Evolutionary conservation across 2,888 invertebrate genomes (phyloP).

Genomic region (Pristionchus japonicus): DNA sequence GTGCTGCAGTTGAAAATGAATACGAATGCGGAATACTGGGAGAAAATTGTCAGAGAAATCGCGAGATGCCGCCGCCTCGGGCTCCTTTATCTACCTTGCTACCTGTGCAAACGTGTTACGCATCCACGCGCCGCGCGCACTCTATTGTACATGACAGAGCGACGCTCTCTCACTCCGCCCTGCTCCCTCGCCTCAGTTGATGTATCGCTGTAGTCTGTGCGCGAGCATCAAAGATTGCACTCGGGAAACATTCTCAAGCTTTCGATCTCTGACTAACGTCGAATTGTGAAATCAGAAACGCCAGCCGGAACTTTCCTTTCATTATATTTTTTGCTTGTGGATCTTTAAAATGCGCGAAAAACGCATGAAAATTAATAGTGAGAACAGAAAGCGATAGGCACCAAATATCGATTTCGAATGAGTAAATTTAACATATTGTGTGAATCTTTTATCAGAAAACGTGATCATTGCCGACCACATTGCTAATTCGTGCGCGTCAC

Average conservation of each 20-base stretch:
- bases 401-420: no score
- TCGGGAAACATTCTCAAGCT: not conserved
- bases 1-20: not conserved
- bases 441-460: no score
- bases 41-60: not conserved
- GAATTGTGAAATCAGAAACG: no score
- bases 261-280: not conserved
- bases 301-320: no score
- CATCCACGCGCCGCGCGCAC: not conserved
- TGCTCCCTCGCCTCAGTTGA: not conserved
- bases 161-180: not conserved
- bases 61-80: not conserved
- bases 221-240: not conserved
- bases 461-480: no score
- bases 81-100: not conserved
- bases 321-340: no score
- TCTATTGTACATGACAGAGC: not conserved
- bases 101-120: not conserved
- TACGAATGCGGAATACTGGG: not conserved
- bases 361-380: no score
- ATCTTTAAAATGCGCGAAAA: no score
- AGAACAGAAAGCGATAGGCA: no score
- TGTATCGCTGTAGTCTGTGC: not conserved
- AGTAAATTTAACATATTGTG: no score
- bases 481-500: no score